These are phyloP conservation scores for Odobenus rosmarus DNA, from an alignment of 2,113 vertebrate species.

Conservation along the genomic window DNA sequence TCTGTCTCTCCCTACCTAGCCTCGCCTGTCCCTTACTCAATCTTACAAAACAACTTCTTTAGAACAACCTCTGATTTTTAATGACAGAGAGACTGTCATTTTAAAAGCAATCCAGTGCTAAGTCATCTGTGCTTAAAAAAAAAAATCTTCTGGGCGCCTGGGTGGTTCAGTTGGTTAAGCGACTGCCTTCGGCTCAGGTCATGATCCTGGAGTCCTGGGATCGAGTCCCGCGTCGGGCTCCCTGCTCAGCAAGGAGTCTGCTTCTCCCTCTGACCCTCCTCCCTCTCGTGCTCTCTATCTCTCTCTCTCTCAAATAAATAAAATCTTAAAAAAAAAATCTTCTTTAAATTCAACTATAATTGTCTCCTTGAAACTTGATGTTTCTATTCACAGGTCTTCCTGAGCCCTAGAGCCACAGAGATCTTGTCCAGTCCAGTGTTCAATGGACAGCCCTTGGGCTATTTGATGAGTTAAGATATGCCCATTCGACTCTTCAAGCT, in stretches of 20 bases:
- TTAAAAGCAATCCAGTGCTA: neutral
- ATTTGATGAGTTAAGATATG: neutral
- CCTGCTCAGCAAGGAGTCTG: too few relatives aligned
- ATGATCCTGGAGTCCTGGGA: too few relatives aligned
- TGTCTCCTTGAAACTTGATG: neutral
- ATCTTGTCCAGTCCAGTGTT: neutral
- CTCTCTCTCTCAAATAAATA: too few relatives aligned
- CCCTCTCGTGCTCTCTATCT: too few relatives aligned
- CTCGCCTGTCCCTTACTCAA: neutral
- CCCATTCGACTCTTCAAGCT: neutral
- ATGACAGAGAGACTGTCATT: neutral
- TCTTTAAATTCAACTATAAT: neutral
- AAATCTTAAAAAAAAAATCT: neutral
- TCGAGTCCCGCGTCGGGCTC: too few relatives aligned
- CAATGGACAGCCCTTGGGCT: neutral
- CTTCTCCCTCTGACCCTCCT: too few relatives aligned
- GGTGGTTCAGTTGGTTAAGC: too few relatives aligned
- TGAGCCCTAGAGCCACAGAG: neutral
- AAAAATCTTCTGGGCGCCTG: too few relatives aligned
- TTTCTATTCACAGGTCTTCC: neutral
- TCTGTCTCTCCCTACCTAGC: neutral
- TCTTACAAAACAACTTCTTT: neutral
- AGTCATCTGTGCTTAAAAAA: neutral
- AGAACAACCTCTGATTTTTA: neutral
- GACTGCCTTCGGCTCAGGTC: too few relatives aligned